Percentiles rank a stretch among this genome's conserved stretches.
phyloP scores from a whole-genome alignment of 2,797 vertebrate genomes.

The Taenioides sp. region DNA sequence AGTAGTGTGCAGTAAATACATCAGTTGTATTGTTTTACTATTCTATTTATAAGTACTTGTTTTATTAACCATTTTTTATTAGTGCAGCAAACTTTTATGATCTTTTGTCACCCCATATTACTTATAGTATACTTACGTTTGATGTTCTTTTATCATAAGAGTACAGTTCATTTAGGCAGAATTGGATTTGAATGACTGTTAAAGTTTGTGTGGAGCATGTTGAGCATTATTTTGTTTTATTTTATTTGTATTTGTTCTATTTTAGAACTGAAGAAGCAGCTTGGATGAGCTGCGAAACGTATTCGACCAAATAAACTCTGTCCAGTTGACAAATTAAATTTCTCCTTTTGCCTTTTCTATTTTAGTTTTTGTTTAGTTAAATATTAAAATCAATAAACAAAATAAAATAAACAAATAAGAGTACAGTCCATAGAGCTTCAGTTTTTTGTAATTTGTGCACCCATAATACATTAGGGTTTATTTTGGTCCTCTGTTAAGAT shows the following conservation, averaged over 20 bases:
- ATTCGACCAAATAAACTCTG: too few relatives aligned
- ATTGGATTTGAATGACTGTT: neutral
- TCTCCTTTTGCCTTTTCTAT: too few relatives aligned
- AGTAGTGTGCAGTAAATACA: neutral
- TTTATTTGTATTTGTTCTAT: too few relatives aligned
- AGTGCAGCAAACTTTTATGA: neutral
- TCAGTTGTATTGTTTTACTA: neutral
- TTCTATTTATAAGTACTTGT: neutral
- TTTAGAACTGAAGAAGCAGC: too few relatives aligned
- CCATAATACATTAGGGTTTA: neutral
- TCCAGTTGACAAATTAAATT: too few relatives aligned
- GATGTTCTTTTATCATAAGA: neutral
- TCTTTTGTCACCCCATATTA: neutral
- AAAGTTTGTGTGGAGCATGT: too few relatives aligned
- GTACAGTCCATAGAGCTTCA: too few relatives aligned
- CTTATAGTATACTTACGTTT: neutral
- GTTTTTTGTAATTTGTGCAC: neutral
- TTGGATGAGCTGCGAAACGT: too few relatives aligned
- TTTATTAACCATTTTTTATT: neutral
- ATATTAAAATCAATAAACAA: too few relatives aligned
- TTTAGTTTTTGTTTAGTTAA: too few relatives aligned
- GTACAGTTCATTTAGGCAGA: neutral
- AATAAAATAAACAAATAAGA: too few relatives aligned
- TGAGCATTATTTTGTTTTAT: too few relatives aligned
- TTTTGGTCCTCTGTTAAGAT: constrained; percentile 10